Conservation (phyloP, 30 jellyfish, hydroid and myxozoan genomes). For the Hydractinia symbiolongicarpus region DNA sequence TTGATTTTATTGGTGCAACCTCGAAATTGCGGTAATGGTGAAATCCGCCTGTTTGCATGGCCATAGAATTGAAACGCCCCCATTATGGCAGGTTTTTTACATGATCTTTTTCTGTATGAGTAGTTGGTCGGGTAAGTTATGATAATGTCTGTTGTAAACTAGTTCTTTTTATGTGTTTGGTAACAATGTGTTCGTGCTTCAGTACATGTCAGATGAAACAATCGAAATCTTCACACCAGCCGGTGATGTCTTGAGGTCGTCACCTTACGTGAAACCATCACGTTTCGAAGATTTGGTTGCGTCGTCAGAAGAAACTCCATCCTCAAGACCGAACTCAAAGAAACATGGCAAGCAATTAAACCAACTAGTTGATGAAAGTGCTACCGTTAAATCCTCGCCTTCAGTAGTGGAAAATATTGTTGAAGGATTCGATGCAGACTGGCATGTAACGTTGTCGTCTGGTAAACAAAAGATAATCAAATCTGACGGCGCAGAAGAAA, state of each 20-base stretch:
- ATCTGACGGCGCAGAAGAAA: not conserved
- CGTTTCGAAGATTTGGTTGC: not conserved
- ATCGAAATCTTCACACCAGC: conserved; percentile 11
- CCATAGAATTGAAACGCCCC: no score
- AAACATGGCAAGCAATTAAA: not conserved
- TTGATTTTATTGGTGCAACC: no score
- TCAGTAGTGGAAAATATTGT: not conserved
- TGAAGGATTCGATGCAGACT: not conserved
- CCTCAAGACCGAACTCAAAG: not conserved
- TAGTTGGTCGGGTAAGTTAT: no score
- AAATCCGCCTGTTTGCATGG: no score
- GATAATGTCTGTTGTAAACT: no score
- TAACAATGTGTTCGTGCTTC: not conserved
- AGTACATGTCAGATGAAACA: conserved; percentile 17
- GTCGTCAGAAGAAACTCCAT: not conserved
- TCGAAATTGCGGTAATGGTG: no score
- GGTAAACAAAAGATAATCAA: conserved; percentile 20
- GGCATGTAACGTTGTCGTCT: conserved; percentile 1
- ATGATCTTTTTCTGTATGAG: no score
- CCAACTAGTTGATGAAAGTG: not conserved
- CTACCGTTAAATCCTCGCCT: not conserved
- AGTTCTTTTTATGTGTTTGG: no score
- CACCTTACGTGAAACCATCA: conserved; percentile 12
- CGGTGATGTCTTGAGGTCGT: conserved; percentile 1
- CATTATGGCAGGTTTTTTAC: no score